A percentile compares a stretch with the other conserved stretches of the same genome.
Evolutionary conservation across 2,888 invertebrate species (phyloP).

Genomic region (Pandemis heparana): DNA sequence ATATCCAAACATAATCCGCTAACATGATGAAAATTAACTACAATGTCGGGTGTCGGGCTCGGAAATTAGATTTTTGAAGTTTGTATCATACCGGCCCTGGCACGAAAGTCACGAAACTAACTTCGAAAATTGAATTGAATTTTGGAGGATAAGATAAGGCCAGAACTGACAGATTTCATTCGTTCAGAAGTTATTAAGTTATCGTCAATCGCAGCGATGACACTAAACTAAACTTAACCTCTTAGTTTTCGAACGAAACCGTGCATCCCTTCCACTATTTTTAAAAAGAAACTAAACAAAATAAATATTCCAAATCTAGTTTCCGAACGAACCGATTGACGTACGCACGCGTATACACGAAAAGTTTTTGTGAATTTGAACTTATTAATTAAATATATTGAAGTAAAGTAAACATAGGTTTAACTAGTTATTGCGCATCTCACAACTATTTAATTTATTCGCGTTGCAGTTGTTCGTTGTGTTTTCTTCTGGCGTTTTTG

Average conservation of each 20-base stretch:
- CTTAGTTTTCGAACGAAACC: constrained; percentile 28
- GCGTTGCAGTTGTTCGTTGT: background rate
- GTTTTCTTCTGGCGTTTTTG: constrained; percentile 3
- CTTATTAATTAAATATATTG: constrained; percentile 53
- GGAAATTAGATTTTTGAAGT: too few relatives aligned
- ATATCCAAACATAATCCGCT: too few relatives aligned
- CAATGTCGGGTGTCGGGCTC: too few relatives aligned
- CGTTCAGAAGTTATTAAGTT: constrained; percentile 11
- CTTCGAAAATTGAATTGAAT: too few relatives aligned
- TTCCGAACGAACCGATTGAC: constrained; percentile 55
- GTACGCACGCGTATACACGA: constrained; percentile 43
- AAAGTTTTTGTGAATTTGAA: constrained; percentile 28
- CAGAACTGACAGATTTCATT: background rate
- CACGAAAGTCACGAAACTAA: too few relatives aligned
- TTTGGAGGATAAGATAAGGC: background rate
- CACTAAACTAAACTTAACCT: background rate
- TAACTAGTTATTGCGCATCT: constrained; percentile 3
- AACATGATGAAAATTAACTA: too few relatives aligned
- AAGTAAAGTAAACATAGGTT: constrained; percentile 39
- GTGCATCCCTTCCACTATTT: constrained; percentile 23
- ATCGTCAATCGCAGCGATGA: background rate
- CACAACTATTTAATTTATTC: background rate
- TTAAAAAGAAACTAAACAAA: constrained; percentile 9
- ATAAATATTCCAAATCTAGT: constrained; percentile 26
- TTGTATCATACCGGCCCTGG: too few relatives aligned